Evolutionary conservation across 2,888 invertebrate genomes (phyloP).

Genomic region (Acanthosepion lycidas): DNA sequence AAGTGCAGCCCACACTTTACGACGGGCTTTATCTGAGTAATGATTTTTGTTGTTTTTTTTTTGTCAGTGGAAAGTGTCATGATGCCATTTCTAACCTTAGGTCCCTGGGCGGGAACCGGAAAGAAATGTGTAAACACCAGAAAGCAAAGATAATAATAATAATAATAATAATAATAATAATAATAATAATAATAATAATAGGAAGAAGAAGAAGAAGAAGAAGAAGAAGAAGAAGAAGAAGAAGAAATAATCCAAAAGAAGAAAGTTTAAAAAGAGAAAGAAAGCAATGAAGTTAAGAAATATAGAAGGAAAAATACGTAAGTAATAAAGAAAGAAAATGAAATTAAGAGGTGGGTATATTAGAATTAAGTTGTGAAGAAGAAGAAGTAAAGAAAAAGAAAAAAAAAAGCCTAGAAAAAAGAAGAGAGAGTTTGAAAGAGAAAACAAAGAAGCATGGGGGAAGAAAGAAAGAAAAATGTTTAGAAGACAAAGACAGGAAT

Average conservation of each 20-base stretch:
- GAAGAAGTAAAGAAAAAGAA: not conserved
- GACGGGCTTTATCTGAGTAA: too few species aligned
- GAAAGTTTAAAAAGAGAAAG: not conserved
- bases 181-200: too few species aligned
- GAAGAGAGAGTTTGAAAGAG: not conserved
- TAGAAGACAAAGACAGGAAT: too few species aligned
- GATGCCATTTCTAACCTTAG: too few species aligned
- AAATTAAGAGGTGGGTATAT: not conserved
- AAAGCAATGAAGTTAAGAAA: not conserved
- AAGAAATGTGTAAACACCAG: too few species aligned
- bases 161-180: not conserved
- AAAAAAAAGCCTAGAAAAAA: not conserved
- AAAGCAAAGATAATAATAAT: too few species aligned
- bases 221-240: not conserved
- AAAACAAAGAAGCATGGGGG: not conserved
- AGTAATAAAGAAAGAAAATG: not conserved
- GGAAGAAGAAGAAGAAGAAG: not conserved
- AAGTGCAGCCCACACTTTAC: too few species aligned
- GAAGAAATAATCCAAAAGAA: not conserved
- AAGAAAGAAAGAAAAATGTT: not conserved
- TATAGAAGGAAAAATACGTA: not conserved
- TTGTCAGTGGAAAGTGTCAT: too few species aligned
- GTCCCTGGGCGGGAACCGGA: too few species aligned
- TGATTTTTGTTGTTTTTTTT: too few species aligned
- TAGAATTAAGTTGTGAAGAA: not conserved